Base-by-base conservation (phyloP, 2,888 invertebrate species). In the Phaedon cochleariae region DNA sequence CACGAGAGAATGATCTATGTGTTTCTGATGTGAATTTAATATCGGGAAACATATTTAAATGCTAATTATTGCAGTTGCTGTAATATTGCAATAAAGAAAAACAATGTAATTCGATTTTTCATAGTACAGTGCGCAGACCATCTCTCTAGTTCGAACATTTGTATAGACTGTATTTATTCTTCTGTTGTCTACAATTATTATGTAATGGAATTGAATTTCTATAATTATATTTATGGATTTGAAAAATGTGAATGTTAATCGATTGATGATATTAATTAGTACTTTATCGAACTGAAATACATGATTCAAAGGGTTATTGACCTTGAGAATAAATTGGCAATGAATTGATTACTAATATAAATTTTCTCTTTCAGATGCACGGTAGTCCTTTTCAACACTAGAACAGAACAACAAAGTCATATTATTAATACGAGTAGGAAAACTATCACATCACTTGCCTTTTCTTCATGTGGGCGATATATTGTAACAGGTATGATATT, bases 371-470 rank as follows among this genome's bases (percentile, higher is more conserved):
- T 17, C 88, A 98, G 98, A 84, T 98, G 97, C 85, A 96, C 97
- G 34, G 93, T 97, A 72, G 96, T 98, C 65, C 86, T 97, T 69
- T 95, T 96, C 88, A 96, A 97, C 85, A 89, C 91, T 64, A 89
- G 91, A 73, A 93, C 93, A 81, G 93, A 94, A 81, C 93, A 94
- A 83, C 90, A 91, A 79, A 86, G 87, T 73, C 96, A 96, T 85
- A 91, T 98, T 74, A 87, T 96, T 79, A 97, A 96, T 85, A 89
- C 90, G 70, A 92, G 91, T 72, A 89, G 95, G 81, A 97, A 97
- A 86, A 94, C 95, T 65, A 92, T 98, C 79, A 96, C 97, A 46
- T 93, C 95, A 68, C 88, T 97, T 64, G 92, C 95, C n/a, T 95
- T 96, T 84, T 95, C 95, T 15, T 90, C 92, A 69, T 97, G 97